Evolutionary conservation across 1,140 invertebrate genomes (phyloP).

Genomic region (Drosophila arawakana): DNA sequence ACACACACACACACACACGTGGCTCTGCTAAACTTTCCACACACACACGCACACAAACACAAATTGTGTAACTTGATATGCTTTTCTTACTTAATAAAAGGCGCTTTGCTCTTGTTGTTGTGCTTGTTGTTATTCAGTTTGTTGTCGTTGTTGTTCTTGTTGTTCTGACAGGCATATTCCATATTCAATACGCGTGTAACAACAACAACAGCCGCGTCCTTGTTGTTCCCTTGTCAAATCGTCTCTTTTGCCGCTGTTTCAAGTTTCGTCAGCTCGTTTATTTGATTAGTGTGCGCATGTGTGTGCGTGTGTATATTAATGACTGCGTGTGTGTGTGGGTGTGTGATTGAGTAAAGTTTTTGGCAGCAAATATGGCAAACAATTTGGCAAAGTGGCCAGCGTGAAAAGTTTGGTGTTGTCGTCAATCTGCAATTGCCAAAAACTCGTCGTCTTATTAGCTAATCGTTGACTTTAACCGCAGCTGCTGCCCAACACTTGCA

Average conservation of each 20-base stretch:
- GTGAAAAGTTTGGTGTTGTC: slow-evolving; percentile 66
- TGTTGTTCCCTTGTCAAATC: background rate
- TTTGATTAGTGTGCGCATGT: slow-evolving; percentile 67
- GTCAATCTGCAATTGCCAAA: slow-evolving; percentile 48
- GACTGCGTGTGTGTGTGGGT: slow-evolving; percentile 29
- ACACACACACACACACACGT: slow-evolving; percentile 14
- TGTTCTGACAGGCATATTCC: slow-evolving; percentile 56
- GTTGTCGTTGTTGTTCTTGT: slow-evolving; percentile 17
- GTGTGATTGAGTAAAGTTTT: slow-evolving; percentile 58
- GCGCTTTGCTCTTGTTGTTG: slow-evolving; percentile 43
- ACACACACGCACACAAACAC: slow-evolving; percentile 15
- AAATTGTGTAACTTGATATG: slow-evolving; percentile 75
- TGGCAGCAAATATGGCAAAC: slow-evolving; percentile 79
- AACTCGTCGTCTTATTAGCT: slow-evolving; percentile 55
- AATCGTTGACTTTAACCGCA: slow-evolving; percentile 63
- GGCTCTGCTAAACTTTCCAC: background rate
- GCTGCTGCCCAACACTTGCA: slow-evolving; percentile 6
- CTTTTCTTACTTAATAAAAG: slow-evolving; percentile 72
- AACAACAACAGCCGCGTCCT: background rate
- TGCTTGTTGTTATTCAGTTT: slow-evolving; percentile 35
- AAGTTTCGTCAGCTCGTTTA: slow-evolving; percentile 57
- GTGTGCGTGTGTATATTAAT: slow-evolving; percentile 27
- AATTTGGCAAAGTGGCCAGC: slow-evolving; percentile 78
- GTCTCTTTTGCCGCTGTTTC: slow-evolving; percentile 13
- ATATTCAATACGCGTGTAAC: slow-evolving; percentile 61